Percentiles rank a stretch among this genome's conserved stretches.
Evolutionary conservation across 2,797 vertebrate species (phyloP).

Genomic region (Sebastes dallii): DNA sequence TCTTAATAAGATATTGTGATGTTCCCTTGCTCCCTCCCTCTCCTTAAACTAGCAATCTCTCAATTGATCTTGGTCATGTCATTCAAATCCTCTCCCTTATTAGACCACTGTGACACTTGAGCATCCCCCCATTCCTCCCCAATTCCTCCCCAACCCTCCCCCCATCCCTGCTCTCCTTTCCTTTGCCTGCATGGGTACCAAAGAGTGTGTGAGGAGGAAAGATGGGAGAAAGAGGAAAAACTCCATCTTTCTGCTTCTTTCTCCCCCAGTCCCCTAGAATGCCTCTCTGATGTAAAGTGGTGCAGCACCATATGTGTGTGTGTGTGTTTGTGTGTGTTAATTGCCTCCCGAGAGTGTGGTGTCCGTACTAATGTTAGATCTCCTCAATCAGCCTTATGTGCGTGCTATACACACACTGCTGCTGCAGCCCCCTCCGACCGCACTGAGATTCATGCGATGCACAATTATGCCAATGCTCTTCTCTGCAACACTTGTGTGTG

Average conservation of each 20-base stretch:
- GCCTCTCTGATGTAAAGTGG: constrained; percentile 64
- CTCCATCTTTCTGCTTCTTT: constrained; percentile 20
- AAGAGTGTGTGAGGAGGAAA: neutral
- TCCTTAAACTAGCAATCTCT: constrained; percentile 12
- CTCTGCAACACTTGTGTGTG: constrained; percentile 36
- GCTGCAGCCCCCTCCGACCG: constrained; percentile 67
- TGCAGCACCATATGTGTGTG: constrained; percentile 34
- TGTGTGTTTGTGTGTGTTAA: constrained; percentile 54
- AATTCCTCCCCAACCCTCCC: no score
- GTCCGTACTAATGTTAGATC: constrained; percentile 79
- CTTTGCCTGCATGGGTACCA: neutral
- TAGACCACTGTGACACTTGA: constrained; percentile 40
- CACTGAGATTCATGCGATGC: constrained; percentile 64
- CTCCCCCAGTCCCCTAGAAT: constrained; percentile 21
- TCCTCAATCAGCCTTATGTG: constrained; percentile 68
- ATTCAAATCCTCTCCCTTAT: constrained; percentile 55
- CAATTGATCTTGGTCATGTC: constrained; percentile 42
- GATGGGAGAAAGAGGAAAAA: neutral
- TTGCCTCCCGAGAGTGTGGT: constrained; percentile 74
- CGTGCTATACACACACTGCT: constrained; percentile 59
- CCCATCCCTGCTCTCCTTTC: neutral
- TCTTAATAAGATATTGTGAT: neutral
- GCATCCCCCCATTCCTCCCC: neutral
- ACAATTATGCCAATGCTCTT: constrained; percentile 60
- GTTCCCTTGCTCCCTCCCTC: neutral